Evolutionary conservation across 2,888 invertebrate genomes (phyloP), one percentile per base, ranked within the genome.

Genomic region (Scaptomyza parva): DNA sequence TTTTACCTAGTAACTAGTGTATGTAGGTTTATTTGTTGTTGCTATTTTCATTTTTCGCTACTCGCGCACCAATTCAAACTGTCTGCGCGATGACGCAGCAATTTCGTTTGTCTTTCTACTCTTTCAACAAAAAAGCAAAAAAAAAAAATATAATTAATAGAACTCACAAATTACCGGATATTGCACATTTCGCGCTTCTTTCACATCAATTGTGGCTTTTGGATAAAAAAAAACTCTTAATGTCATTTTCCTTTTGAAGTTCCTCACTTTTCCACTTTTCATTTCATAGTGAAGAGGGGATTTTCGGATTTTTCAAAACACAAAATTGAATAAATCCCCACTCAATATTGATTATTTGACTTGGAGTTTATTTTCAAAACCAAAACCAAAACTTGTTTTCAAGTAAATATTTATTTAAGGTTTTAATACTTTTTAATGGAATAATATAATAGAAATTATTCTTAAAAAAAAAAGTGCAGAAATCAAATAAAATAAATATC

Each of bases 81-180:
- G 50, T 63, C 51, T 59, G 40, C 47, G 20, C 65, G 53, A 61
- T 74, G 64, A 74, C 54, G 40, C 62, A 50, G 78, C 65, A 39
- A 57, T 74, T 67, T 78, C 65, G 48, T 70, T 70, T 50, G 75
- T 69, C 44, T 73, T 40, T 47, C 39, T 26, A 41, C 14, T 40
- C 7, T 41, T 41, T 22, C 17, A 37, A 44, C 53, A 41, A 26
- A 14, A 20, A 30, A 26, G 18, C 18, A 18, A 14, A 7, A 40
- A 57, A 35, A 48, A 41, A 18, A 6, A 1, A 20, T 12, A 9
- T n/a, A 0, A 18, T 9, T 8, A 28, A 28, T 41, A 30, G 48
- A 45, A 22, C 48, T 70, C 62, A 50, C 44, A 75, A 78, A 78
- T 82, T 65, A 57, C 64, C 76, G 85, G 79, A 85, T 85, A 76